These are phyloP conservation scores for Hydractinia symbiolongicarpus DNA, from an alignment of 30 jellyfish, hydroid and myxozoan species.

Conservation along the genomic window DNA sequence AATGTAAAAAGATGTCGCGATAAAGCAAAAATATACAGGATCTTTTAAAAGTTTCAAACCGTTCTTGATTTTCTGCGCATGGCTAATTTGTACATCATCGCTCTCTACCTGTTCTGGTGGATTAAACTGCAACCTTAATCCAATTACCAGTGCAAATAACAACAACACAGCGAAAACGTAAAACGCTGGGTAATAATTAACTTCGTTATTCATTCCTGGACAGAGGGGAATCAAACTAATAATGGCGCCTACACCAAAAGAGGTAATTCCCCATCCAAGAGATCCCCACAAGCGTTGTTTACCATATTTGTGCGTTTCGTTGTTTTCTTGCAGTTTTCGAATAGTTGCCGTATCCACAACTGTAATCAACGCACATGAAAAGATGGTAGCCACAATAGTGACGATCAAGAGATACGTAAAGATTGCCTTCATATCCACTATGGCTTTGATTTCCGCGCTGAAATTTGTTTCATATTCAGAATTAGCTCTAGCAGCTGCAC, in stretches of 20 bases:
- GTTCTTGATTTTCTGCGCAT: constrained; percentile 23
- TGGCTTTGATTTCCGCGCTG: constrained; percentile 49
- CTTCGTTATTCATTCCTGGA: constrained; percentile 87
- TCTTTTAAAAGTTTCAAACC: constrained; percentile 59
- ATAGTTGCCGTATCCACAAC: constrained; percentile 85
- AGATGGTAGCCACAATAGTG: constrained; percentile 66
- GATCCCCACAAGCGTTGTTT: constrained; percentile 95
- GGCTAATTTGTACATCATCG: background rate
- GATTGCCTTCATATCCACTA: constrained; percentile 55
- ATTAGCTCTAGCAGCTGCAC: constrained; percentile 50
- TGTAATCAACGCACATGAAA: constrained; percentile 85
- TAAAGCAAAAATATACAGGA: constrained; percentile 55
- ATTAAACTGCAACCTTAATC: constrained; percentile 60
- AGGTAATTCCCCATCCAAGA: constrained; percentile 80
- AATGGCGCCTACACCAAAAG: constrained; percentile 89
- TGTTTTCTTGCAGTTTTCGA: constrained; percentile 56
- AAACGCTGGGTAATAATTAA: constrained; percentile 85
- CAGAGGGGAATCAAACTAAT: constrained; percentile 68
- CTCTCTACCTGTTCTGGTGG: constrained; percentile 1
- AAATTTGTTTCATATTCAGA: constrained; percentile 32
- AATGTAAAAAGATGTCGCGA: constrained; percentile 64
- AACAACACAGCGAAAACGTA: constrained; percentile 61
- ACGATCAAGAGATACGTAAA: constrained; percentile 56
- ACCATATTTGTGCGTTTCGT: constrained; percentile 75
- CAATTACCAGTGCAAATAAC: constrained; percentile 64